Percentiles rank a stretch among this genome's conserved stretches.
These are phyloP conservation scores for Dione vanillae DNA, from an alignment of 2,888 invertebrate species.

Conservation along the genomic window DNA sequence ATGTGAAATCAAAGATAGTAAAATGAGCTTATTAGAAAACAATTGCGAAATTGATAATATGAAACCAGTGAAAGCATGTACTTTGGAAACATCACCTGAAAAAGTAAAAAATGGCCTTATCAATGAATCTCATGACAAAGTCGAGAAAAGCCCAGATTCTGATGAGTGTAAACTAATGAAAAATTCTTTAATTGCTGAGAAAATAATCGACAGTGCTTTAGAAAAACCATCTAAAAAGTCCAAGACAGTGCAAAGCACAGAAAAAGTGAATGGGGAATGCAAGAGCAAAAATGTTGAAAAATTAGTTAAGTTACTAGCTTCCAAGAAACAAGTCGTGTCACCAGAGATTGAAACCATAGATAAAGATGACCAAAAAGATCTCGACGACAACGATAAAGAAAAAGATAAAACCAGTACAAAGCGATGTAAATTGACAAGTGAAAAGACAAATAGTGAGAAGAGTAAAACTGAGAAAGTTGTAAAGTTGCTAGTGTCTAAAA, in stretches of 20 bases:
- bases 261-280: conserved; percentile 48
- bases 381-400: conserved; percentile 39
- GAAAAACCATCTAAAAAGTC: conserved; percentile 41
- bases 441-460: conserved; percentile 64
- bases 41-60: conserved; percentile 31
- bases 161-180: conserved; percentile 24
- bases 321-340: conserved; percentile 49
- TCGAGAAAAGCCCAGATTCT: conserved; percentile 41
- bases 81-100: conserved; percentile 37
- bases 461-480: conserved; percentile 75
- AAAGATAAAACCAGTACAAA: conserved; percentile 53
- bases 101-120: conserved; percentile 37
- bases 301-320: conserved; percentile 52
- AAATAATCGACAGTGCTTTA: conserved; percentile 12
- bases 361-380: conserved; percentile 18
- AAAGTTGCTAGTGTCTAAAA: conserved; percentile 74
- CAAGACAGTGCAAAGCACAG: conserved; percentile 39
- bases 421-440: conserved; percentile 61
- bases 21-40: conserved; percentile 40
- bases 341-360: conserved; percentile 24
- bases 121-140: conserved; percentile 49
- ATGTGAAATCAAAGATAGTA: conserved; percentile 41
- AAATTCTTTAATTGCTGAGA: conserved; percentile 26
- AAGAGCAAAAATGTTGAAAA: conserved; percentile 53
- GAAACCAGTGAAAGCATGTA: conserved; percentile 37